Evolutionary conservation across 1,140 invertebrate genomes (phyloP).

Genomic region (Trissolcus basalis): DNA sequence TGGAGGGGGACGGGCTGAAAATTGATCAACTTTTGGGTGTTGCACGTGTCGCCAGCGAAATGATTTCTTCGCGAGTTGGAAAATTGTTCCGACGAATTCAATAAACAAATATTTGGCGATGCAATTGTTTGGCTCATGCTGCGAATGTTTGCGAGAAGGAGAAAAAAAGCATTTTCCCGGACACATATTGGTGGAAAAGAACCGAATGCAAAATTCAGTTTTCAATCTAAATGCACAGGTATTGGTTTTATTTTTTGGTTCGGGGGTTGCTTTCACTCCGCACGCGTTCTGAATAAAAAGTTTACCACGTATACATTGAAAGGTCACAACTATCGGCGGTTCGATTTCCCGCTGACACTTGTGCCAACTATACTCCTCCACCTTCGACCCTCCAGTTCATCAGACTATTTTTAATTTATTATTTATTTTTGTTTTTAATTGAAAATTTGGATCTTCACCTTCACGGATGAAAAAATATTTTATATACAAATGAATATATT

Average conservation of each 20-base stretch:
- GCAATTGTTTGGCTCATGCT: conserved; percentile 41
- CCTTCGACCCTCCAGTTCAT: conserved; percentile 30
- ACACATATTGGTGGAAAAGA: conserved; percentile 69
- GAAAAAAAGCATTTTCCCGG: conserved; percentile 37
- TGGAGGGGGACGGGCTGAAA: not conserved
- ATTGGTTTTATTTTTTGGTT: conserved; percentile 49
- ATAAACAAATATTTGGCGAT: conserved; percentile 48
- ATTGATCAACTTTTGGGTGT: too few species aligned
- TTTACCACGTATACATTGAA: conserved; percentile 62
- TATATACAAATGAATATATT: too few species aligned
- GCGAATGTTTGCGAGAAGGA: conserved; percentile 46
- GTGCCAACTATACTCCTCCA: not conserved
- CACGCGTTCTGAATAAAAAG: conserved; percentile 62
- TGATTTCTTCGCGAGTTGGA: conserved; percentile 35
- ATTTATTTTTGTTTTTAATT: too few species aligned
- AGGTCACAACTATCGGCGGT: conserved; percentile 45
- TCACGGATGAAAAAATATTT: too few species aligned
- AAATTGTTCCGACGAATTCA: conserved; percentile 42
- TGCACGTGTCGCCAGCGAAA: conserved; percentile 1
- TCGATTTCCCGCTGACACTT: conserved; percentile 35
- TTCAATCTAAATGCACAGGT: conserved; percentile 70
- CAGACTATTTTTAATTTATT: conserved; percentile 37
- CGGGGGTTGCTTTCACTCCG: conserved; percentile 54
- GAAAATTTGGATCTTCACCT: too few species aligned
- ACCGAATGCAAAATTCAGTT: conserved; percentile 70